phyloP scores from a whole-genome alignment of 2,113 vertebrate species.

The Labeo rohita region DNA sequence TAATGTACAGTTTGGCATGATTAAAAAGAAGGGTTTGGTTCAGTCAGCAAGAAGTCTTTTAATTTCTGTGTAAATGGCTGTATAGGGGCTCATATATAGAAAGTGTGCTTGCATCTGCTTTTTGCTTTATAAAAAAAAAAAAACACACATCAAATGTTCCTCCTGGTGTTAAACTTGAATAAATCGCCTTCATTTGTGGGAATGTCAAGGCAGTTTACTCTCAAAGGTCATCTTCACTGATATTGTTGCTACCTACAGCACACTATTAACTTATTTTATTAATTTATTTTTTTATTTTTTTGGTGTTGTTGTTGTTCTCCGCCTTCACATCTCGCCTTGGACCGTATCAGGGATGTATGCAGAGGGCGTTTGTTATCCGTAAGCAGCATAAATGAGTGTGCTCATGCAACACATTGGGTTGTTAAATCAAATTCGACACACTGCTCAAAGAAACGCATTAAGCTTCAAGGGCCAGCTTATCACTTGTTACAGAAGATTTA shows the following conservation, averaged over 20 bases:
- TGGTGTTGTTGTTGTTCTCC: neutral
- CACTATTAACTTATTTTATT: neutral
- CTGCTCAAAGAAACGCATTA: conserved; percentile 3
- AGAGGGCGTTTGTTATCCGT: neutral
- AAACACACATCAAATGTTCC: neutral
- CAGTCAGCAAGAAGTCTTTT: neutral
- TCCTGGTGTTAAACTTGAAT: neutral
- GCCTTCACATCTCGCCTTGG: neutral
- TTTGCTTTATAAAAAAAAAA: neutral
- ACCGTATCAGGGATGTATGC: neutral
- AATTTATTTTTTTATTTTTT: neutral
- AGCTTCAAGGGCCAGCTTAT: conserved; percentile 27
- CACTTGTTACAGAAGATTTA: conserved; percentile 21
- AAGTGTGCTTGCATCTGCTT: neutral
- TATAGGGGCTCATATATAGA: neutral
- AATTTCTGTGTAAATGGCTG: neutral
- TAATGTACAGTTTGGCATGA: too few relatives aligned
- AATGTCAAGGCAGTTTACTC: neutral
- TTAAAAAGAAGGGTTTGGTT: neutral
- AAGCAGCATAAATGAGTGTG: conserved; percentile 1
- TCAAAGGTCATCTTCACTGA: neutral
- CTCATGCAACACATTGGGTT: neutral
- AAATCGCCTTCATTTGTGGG: neutral
- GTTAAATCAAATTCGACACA: conserved; percentile 11
- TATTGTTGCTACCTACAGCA: neutral